phyloP scores from a whole-genome alignment of 2,888 invertebrate genomes.

The Epinotia bilunana region DNA sequence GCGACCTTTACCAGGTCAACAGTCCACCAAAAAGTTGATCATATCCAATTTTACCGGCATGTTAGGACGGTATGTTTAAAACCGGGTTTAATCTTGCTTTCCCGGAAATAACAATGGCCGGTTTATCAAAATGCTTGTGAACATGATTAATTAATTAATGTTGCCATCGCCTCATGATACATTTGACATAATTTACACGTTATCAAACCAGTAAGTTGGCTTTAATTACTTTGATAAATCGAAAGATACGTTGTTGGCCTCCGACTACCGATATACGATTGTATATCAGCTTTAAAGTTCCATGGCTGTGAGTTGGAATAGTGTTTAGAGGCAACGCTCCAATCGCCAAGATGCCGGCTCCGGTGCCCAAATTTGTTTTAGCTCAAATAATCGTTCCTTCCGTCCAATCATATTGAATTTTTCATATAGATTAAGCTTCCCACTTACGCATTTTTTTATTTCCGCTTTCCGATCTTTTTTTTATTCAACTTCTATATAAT shows the following conservation, averaged over 20 bases:
- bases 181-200: background rate
- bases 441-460: constrained; percentile 61
- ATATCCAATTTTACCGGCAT: background rate
- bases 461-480: constrained; percentile 50
- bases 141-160: background rate
- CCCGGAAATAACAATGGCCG: too few relatives aligned
- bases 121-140: too few relatives aligned
- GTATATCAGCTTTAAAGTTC: constrained; percentile 60
- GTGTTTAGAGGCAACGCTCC: constrained; percentile 62
- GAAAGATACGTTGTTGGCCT: constrained; percentile 51
- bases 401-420: constrained; percentile 77
- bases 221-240: constrained; percentile 31
- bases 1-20: too few relatives aligned
- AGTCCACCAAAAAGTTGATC: too few relatives aligned
- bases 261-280: constrained; percentile 54
- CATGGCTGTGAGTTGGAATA: constrained; percentile 63
- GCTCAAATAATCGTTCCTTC: constrained; percentile 79
- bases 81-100: too few relatives aligned
- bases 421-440: constrained; percentile 74
- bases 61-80: background rate
- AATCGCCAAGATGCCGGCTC: constrained; percentile 47
- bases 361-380: constrained; percentile 57
- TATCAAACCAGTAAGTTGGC: background rate
- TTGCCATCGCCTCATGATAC: background rate
- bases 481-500: constrained; percentile 31